phyloP scores from a whole-genome alignment of 2,113 vertebrate genomes.

The Gymnobelideus leadbeateri region DNA sequence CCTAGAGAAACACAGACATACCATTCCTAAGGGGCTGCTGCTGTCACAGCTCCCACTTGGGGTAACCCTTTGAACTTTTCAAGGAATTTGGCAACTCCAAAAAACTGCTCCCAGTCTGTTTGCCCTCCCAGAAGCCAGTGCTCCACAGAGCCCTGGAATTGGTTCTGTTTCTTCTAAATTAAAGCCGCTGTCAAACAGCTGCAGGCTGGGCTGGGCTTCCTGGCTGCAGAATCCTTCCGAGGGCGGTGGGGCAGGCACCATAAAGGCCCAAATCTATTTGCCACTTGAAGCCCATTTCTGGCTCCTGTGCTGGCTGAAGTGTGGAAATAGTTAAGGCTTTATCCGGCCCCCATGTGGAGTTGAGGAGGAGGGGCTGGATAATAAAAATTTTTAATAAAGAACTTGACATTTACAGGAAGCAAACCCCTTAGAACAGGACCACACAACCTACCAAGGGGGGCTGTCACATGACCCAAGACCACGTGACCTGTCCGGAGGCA shows the following conservation, averaged over 20 bases:
- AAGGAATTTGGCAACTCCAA: neutral
- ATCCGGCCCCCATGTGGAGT: constrained; percentile 66
- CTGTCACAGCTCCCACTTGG: neutral
- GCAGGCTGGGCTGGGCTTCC: constrained; percentile 3
- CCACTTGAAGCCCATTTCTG: constrained; percentile 61
- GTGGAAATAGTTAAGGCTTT: constrained; percentile 69
- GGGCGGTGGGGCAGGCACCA: constrained; percentile 42
- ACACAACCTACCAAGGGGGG: too few species aligned
- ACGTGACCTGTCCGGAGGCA: too few species aligned
- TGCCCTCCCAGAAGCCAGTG: neutral
- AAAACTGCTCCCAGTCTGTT: neutral
- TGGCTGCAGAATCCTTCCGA: constrained; percentile 67
- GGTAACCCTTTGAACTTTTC: neutral
- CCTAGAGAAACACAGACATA: neutral
- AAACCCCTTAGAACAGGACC: neutral
- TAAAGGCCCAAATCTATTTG: constrained; percentile 73
- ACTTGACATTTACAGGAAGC: constrained; percentile 58
- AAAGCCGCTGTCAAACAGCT: constrained; percentile 49
- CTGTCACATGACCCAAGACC: too few species aligned
- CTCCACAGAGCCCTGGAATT: neutral
- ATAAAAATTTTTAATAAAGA: constrained; percentile 71
- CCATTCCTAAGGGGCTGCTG: neutral
- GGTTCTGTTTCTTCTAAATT: constrained; percentile 39
- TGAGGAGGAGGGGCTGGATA: constrained; percentile 69
- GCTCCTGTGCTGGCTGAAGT: constrained; percentile 60